Evolutionary conservation across 2,888 invertebrate genomes (phyloP), one percentile per base, ranked within the genome.

Genomic region (Tipula unca): DNA sequence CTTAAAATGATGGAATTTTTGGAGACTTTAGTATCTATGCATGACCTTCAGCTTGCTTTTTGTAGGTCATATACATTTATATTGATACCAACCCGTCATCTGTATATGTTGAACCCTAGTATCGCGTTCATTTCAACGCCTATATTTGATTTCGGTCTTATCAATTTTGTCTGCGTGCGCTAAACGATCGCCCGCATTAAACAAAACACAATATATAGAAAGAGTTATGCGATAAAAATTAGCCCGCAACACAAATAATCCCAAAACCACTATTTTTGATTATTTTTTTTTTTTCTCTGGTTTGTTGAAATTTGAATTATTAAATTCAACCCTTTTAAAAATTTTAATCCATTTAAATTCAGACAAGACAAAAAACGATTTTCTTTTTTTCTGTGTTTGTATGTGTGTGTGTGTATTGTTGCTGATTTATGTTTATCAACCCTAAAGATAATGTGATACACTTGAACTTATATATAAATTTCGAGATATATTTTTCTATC

Each of bases 391-490:
- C 17, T 17, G n/a, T n/a, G n/a, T n/a, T 2, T 48, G n/a, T 25
- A 8, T 69, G 5, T 48, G 17, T 48, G 17, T 17, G 48, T 48
- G 48, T 69, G 25, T 25, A 3, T 25, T 69, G 69, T 69, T 69
- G 20, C 69, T 69, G 69, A 69, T 69, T 69, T 69, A 69, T 69
- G 69, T 69, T 69, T 69, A 69, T 69, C 69, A 69, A 69, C 69
- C 69, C 69, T 69, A 69, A 69, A 69, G 69, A 69, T 69, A 69
- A 69, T 69, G 69, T 69, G 69, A 69, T 69, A 69, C 69, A 69
- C 25, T 69, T 69, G 69, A 69, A 69, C 69, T 69, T 69, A 69
- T 69, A 69, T 69, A 69, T 69, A 69, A 69, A 69, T 69, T 69
- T 69, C 10, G 3, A 69, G 25, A 69, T 69, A 69, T 69, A 69